Evolutionary conservation across 2,113 vertebrate genomes (phyloP).

Genomic region (Isurus oxyrinchus): DNA sequence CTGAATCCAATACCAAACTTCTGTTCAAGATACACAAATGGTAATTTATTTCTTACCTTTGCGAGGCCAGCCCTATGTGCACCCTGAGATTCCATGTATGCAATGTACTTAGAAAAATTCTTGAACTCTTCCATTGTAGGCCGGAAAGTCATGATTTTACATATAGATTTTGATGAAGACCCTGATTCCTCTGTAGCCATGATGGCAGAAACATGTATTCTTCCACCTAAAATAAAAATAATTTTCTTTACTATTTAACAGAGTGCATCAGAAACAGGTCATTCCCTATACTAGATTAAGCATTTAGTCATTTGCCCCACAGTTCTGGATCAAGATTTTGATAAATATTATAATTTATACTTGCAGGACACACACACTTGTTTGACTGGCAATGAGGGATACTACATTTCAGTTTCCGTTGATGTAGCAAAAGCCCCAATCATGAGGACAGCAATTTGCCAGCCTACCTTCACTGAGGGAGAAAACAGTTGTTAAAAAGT

Average conservation of each 20-base stretch:
- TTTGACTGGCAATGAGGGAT: neutral
- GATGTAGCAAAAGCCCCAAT: neutral
- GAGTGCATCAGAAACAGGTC: neutral
- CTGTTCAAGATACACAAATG: neutral
- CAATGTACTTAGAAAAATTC: slow-evolving; percentile 86
- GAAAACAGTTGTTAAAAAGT: neutral
- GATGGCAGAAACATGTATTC: slow-evolving; percentile 45
- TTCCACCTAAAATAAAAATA: slow-evolving; percentile 39
- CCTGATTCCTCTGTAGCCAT: slow-evolving; percentile 71
- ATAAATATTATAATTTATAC: neutral
- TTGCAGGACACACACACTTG: neutral
- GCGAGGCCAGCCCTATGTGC: slow-evolving; percentile 89
- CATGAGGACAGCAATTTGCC: neutral
- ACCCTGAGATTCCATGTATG: slow-evolving; percentile 88
- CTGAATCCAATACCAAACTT: neutral
- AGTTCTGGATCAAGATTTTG: neutral
- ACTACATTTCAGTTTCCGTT: neutral
- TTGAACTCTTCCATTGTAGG: slow-evolving; percentile 87
- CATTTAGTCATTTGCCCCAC: neutral
- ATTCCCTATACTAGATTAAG: too few species aligned
- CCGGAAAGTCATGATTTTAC: slow-evolving; percentile 95
- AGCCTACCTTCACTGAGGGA: neutral
- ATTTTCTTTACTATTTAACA: neutral
- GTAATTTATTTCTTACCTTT: slow-evolving; percentile 62
- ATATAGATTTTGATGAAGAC: slow-evolving; percentile 74